Base-by-base conservation (phyloP, 92 coral and sea anemone genomes). In the Siderastrea siderea region DNA sequence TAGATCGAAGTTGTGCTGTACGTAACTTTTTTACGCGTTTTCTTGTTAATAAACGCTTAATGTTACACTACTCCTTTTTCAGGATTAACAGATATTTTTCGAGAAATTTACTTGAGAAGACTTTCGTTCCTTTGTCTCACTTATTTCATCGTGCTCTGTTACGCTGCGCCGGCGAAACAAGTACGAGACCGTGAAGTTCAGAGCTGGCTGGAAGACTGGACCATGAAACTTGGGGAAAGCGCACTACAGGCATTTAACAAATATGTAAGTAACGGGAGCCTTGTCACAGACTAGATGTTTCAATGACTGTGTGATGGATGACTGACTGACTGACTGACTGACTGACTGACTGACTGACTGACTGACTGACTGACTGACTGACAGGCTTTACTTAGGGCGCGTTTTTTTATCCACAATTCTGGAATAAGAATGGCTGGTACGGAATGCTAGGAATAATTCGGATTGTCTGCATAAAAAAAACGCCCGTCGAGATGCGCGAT, bases 151-250 rank as follows among this genome's bases (percentile, higher is more conserved):
- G 1, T 44, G 4, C 55, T 77, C 2, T 77, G 69, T 60, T 7
- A 68, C 14, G 68, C 81, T 47, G 81, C 81, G 5, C 81, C 81
- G 26, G 51, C 69, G 45, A 59, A 60, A 77, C 68, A 60, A 9
- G 54, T 15, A 2, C 14, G 45, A 47, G 57, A 77, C 54, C 7
- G 19, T 1, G 12, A 13, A 7, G 80, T 77, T 16, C 44, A 59
- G 12, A 45, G 54, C 55, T 77, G 68, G 81, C 55, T 77, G 54
- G 19, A 45, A 7, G 44, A 59, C 15, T 77, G 81, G 81, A 77
- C 19, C 44, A 50, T 12, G 68, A 13, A 58, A 77, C 69, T 77
- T 6, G 68, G 54, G 3, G 6, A 7, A 59, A 60, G 55, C 16
- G 53, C 57, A 1, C 1, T 1, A 6, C 4, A 60, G 0, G 3